Evolutionary conservation across 2,797 vertebrate species (phyloP).

Genomic region (Numenius phaeopus): DNA sequence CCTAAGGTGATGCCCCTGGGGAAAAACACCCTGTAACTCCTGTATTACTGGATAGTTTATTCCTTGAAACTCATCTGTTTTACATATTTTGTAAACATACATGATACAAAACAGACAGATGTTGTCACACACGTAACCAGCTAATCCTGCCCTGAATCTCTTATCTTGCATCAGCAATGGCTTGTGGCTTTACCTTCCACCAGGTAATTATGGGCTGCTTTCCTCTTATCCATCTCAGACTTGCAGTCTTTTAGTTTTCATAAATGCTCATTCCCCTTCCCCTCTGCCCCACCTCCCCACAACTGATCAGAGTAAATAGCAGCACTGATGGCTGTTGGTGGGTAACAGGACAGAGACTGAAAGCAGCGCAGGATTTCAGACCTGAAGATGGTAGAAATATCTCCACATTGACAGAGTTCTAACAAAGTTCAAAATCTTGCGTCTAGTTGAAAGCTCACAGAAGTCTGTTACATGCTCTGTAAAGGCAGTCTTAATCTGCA

Average conservation of each 20-base stretch:
- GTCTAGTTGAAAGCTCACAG: background rate
- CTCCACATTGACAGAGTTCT: background rate
- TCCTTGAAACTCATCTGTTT: background rate
- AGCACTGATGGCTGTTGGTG: background rate
- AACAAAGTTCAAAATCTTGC: background rate
- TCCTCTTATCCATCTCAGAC: background rate
- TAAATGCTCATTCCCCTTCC: background rate
- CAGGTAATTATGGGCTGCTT: background rate
- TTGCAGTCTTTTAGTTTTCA: background rate
- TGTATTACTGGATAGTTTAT: background rate
- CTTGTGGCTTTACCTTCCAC: background rate
- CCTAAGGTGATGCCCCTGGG: background rate
- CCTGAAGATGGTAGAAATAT: background rate
- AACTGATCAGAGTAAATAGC: background rate
- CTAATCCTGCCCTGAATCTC: background rate
- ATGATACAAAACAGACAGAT: background rate
- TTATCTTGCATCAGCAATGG: background rate
- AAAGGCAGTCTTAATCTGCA: background rate
- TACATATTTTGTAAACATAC: background rate
- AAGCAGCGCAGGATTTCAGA: background rate
- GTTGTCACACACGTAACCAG: background rate
- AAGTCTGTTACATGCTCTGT: background rate
- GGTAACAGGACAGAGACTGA: background rate
- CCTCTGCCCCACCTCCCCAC: accelerated
- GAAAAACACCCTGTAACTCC: background rate